Evolutionary conservation across 2,113 vertebrate genomes (phyloP).

Genomic region (Morone saxatilis): DNA sequence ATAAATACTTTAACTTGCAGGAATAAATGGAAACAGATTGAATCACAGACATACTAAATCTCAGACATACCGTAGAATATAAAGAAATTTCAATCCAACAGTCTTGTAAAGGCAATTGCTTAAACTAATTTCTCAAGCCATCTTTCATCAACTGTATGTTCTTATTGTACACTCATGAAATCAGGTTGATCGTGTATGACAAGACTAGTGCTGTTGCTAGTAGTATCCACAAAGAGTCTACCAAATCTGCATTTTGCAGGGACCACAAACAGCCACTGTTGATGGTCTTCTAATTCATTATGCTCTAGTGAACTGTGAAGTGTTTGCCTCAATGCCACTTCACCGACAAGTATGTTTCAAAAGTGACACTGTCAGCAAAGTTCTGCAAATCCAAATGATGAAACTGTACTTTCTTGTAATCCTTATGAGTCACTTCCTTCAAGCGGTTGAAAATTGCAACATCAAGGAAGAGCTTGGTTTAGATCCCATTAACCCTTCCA

Average conservation of each 20-base stretch:
- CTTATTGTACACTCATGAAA: background rate
- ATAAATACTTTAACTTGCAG: background rate
- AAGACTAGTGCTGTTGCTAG: background rate
- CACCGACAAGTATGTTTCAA: conserved; percentile 23
- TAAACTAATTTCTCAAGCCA: conserved; percentile 1
- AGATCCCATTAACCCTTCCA: conserved; percentile 20
- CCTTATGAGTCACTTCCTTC: conserved; percentile 49
- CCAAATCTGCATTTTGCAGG: conserved; percentile 8
- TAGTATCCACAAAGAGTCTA: background rate
- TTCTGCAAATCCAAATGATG: conserved; percentile 44
- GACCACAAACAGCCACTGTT: background rate
- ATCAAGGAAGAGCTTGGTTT: conserved; percentile 27
- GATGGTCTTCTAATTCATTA: conserved; percentile 31
- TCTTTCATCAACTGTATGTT: background rate
- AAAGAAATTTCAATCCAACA: conserved; percentile 7
- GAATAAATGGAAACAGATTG: background rate
- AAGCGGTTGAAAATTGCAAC: conserved; percentile 38
- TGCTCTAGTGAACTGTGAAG: conserved; percentile 23
- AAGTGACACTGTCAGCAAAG: conserved; percentile 53
- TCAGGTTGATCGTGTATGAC: background rate
- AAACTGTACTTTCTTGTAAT: conserved; percentile 49
- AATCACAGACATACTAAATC: background rate
- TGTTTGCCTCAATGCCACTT: conserved; percentile 30
- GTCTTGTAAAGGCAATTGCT: background rate
- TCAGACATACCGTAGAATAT: background rate